Evolutionary conservation across 1,140 invertebrate genomes (phyloP), one percentile per base, ranked within the genome.

Genomic region (Caenorhabditis elegans): DNA sequence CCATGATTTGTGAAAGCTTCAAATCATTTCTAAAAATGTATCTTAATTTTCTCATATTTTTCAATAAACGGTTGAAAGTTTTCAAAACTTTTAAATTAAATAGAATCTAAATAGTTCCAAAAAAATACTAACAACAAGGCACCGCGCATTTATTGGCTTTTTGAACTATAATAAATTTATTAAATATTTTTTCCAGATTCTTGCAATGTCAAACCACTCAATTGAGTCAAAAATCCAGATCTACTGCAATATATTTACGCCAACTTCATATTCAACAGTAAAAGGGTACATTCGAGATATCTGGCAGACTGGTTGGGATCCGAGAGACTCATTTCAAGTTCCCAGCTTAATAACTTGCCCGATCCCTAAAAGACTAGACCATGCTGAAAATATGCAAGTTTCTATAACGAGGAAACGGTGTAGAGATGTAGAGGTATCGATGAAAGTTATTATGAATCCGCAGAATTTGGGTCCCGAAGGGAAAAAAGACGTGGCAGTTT

Each of bases 401-500:
- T 51, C 70, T 10, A 31, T 48, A 51, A 55, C 65, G 11, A 70
- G 8, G 28, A 78, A 48, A 24, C 24, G 28, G 13, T 81, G 70
- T 46, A 39, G 13, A 46, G n/a, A 22, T 5, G 49, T 22, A 13
- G 53, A 76, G 26, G 34, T 24, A 19, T 26, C 83, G n/a, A n/a
- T 80, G 39, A 75, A 48, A 31, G 80, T 88, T 10, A 78, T 51
- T 26, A 70, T 51, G 19, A 70, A 70, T 28, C 76, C 77, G 13
- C 24, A 78, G 10, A 11, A 17, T 24, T 26, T 46, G 3, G 26
- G 17, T n/a, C 17, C 34, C n/a, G 28, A 17, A 51, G 39, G 43
- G 24, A 84, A 80, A 46, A 81, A 81, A 26, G 36, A 36, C 13
- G 82, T 97, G 89, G 95, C 95, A 0, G 95, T 97, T 0, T 98